Conservation (phyloP, 2,797 vertebrate species). For the Pyrocephalus nanus region DNA sequence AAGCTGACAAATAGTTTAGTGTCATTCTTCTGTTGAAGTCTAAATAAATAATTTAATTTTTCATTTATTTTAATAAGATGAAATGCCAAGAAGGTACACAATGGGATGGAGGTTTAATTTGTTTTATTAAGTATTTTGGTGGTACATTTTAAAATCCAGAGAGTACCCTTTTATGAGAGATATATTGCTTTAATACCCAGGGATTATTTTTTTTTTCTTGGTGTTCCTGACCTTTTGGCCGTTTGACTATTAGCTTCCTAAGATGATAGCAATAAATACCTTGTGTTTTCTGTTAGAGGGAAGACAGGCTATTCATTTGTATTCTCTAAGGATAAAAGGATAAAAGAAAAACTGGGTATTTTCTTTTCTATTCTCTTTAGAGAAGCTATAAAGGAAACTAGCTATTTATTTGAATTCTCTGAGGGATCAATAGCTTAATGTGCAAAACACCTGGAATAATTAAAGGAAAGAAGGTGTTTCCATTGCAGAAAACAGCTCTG, state of each 20-base stretch:
- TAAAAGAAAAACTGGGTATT: constrained; percentile 57
- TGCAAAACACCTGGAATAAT: constrained; percentile 67
- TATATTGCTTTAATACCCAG: constrained; percentile 36
- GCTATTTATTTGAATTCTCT: constrained; percentile 62
- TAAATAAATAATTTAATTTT: neutral
- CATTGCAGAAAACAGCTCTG: constrained; percentile 13
- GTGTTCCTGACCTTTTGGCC: constrained; percentile 62
- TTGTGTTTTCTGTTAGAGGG: constrained; percentile 43
- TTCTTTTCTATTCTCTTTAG: constrained; percentile 69
- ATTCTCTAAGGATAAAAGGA: constrained; percentile 58
- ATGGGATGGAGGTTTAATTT: neutral
- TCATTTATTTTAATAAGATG: neutral
- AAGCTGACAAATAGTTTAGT: neutral
- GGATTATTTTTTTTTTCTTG: constrained; percentile 53
- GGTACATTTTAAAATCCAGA: constrained; percentile 2
- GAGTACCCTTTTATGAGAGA: constrained; percentile 34
- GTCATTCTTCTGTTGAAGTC: neutral
- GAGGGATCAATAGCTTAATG: constrained; percentile 51
- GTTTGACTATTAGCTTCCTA: constrained; percentile 53
- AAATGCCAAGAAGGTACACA: constrained; percentile 7
- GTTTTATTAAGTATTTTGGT: neutral
- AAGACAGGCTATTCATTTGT: constrained; percentile 63
- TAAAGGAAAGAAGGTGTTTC: constrained; percentile 43
- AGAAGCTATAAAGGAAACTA: constrained; percentile 66
- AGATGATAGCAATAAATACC: constrained; percentile 65